phyloP scores from a whole-genome alignment of 2,797 vertebrate species.

The Anguilla pacifica region DNA sequence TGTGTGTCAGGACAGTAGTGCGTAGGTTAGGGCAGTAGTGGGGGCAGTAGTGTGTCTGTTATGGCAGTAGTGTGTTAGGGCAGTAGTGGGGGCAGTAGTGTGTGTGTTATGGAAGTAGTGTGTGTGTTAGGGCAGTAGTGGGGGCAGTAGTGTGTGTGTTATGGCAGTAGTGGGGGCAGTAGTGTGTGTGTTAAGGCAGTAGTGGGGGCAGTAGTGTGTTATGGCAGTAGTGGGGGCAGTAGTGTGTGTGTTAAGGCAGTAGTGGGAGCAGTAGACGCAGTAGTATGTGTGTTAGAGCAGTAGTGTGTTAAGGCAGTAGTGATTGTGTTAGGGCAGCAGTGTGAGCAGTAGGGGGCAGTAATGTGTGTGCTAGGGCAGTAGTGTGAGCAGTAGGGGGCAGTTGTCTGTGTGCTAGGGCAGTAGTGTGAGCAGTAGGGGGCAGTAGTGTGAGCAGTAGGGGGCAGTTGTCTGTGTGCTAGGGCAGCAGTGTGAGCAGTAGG shows the following conservation, averaged over 20 bases:
- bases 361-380: neutral
- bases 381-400: neutral
- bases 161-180: neutral
- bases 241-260: neutral
- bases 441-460: neutral
- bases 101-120: neutral
- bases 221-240: neutral
- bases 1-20: neutral
- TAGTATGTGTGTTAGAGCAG: neutral
- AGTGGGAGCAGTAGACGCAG: too few relatives aligned
- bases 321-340: neutral
- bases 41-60: neutral
- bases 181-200: conserved; percentile 36
- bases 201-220: conserved; percentile 39
- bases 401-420: neutral
- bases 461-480: neutral
- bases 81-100: neutral
- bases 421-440: neutral
- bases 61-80: neutral
- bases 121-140: neutral
- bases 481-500: neutral
- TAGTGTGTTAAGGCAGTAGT: neutral
- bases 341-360: neutral
- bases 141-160: neutral
- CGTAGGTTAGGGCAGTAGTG: neutral